Evolutionary conservation across 2,113 vertebrate genomes (phyloP).

Genomic region (Scophthalmus maximus): DNA sequence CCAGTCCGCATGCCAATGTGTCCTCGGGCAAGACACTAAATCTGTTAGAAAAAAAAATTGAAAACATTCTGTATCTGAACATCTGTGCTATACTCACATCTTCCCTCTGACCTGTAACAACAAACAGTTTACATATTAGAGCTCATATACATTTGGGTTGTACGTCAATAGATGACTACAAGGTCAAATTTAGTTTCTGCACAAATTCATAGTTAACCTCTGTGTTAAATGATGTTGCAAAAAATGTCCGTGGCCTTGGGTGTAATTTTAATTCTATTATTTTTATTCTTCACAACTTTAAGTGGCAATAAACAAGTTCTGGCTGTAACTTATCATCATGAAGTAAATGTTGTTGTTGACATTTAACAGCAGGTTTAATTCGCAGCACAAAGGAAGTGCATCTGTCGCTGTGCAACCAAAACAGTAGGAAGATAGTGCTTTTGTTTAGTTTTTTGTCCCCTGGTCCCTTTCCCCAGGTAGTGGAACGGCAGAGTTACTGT

Average conservation of each 20-base stretch:
- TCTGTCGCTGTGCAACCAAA: background rate
- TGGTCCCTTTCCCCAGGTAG: background rate
- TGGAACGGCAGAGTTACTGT: background rate
- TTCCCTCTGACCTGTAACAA: constrained; percentile 1
- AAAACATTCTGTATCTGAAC: constrained; percentile 2
- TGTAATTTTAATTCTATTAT: no score
- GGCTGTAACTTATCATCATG: no score
- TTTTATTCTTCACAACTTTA: background rate
- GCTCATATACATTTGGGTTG: constrained; percentile 10
- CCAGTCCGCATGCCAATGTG: no score
- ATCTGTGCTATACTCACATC: background rate
- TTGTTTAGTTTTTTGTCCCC: background rate
- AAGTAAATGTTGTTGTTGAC: no score
- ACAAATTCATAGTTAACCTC: background rate
- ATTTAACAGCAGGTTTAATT: no score
- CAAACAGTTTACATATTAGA: background rate
- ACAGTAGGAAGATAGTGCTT: no score
- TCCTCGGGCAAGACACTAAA: no score
- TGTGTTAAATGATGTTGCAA: constrained; percentile 4
- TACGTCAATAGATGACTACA: background rate
- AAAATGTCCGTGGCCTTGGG: no score
- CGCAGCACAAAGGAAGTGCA: no score
- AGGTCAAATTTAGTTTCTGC: background rate
- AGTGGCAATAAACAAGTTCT: background rate
- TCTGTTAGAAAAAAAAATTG: no score